Conservation (phyloP, 1,140 invertebrate genomes). For the Bombyx mori region DNA sequence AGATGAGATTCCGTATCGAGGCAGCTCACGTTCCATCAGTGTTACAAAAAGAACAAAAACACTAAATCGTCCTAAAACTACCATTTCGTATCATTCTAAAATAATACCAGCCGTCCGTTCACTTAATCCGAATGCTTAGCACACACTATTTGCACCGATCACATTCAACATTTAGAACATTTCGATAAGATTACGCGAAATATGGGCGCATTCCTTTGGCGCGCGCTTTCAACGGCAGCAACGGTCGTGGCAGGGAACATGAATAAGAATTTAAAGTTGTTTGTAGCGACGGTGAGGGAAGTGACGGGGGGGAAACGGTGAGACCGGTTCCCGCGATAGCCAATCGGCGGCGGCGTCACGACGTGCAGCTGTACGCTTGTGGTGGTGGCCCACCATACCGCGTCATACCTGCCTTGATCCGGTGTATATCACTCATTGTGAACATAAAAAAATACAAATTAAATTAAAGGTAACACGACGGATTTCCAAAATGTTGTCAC, state of each 20-base stretch:
- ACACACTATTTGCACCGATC: constrained; percentile 28
- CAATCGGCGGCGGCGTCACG: constrained; percentile 48
- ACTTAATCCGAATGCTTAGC: constrained; percentile 7
- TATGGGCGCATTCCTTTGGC: constrained; percentile 33
- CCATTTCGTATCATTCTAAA: constrained; percentile 33
- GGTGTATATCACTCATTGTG: constrained; percentile 26
- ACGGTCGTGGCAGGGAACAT: constrained; percentile 58
- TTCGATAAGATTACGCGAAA: constrained; percentile 69
- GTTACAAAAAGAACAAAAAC: constrained; percentile 64
- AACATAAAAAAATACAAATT: no score
- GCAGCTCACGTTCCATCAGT: constrained; percentile 51
- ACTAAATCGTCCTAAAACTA: constrained; percentile 39
- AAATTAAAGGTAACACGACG: no score
- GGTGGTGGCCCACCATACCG: constrained; percentile 29
- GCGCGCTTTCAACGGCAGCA: constrained; percentile 44
- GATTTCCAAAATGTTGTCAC: no score
- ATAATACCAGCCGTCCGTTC: constrained; percentile 5
- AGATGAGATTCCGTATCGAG: constrained; percentile 45
- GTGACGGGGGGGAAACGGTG: constrained; percentile 27
- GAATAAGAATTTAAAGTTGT: constrained; percentile 67
- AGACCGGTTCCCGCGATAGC: constrained; percentile 49
- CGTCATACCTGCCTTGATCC: constrained; percentile 45
- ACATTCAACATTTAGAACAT: constrained; percentile 46
- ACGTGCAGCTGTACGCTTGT: constrained; percentile 50
- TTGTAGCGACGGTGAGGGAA: constrained; percentile 31